Evolutionary conservation across 2,888 invertebrate genomes (phyloP), one percentile per base, ranked within the genome.

Genomic region (Hemicrepidius hirtus): DNA sequence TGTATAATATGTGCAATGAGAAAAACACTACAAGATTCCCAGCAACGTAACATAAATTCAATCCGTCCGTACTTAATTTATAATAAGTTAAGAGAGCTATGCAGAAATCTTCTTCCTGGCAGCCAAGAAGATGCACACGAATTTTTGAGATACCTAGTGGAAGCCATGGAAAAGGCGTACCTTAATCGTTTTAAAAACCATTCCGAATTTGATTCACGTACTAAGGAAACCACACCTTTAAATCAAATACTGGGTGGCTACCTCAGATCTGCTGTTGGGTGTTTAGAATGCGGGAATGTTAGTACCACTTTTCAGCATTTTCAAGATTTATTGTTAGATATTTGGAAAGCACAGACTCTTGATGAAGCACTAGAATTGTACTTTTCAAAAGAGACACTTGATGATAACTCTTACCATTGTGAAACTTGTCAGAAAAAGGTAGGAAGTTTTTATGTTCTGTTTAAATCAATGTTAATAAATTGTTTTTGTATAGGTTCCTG

Each of bases 71-170:
- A 92, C 87, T 91, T 92, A 81, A 94, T 96, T 78, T 95, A 94
- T 84, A 93, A 93, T 49, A 96, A 95, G 85, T 86, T 96, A 74
- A 90, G 94, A 69, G 86, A 91, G 57, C 91, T 93, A 65, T 93
- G 96, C 83, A 93, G 95, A 83, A 96, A 97, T 83, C 91, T 98
- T 84, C 93, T 94, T 49, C 95, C 94, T 77, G 97, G 97, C 0
- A 90, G 96, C 18, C 98, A 99, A 87, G 98, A 99, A 87, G 98
- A 99, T 90, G 98, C 98, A 0, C 98, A 98, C 86, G 98, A 99
- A 86, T 98, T 98, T 86, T 88, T 99, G 72, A 92, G 97, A 74
- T 97, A 97, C 85, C 89, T 98, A 50, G 92, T 98, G 16, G 98
- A 98, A 86, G 95, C 96, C 53, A 96, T 98, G 96, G 97, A 98